phyloP scores from a whole-genome alignment of 2,888 invertebrate genomes.

The Leptinotarsa tumamoca region DNA sequence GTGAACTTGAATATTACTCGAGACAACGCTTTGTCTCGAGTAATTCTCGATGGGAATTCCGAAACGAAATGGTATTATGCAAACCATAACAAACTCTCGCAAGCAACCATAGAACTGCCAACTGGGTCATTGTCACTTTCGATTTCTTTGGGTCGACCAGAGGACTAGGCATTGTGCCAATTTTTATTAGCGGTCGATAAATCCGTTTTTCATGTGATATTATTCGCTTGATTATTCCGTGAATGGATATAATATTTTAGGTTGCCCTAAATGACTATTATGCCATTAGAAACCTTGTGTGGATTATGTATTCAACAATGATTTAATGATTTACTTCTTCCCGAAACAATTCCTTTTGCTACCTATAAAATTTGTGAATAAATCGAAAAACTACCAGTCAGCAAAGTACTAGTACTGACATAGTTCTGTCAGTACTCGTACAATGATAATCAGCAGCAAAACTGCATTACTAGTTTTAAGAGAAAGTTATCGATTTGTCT shows the following conservation, averaged over 20 bases:
- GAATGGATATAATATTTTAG: not conserved
- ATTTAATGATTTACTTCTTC: too few relatives aligned
- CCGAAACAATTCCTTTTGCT: too few relatives aligned
- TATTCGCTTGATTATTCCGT: constrained; percentile 8
- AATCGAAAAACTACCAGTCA: too few relatives aligned
- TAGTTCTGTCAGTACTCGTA: too few relatives aligned
- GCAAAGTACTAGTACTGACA: too few relatives aligned
- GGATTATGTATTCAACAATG: not conserved
- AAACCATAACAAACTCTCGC: constrained; percentile 44
- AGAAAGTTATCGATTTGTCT: too few relatives aligned
- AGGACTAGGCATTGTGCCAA: constrained; percentile 35
- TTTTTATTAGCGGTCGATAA: constrained; percentile 30
- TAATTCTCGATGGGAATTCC: constrained; percentile 23
- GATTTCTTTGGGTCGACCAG: constrained; percentile 47
- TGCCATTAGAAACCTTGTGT: too few relatives aligned
- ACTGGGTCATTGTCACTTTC: constrained; percentile 56
- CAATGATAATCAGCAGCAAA: too few relatives aligned
- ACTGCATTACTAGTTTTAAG: too few relatives aligned
- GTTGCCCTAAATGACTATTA: not conserved
- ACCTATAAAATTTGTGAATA: too few relatives aligned
- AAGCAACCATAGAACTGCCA: constrained; percentile 41
- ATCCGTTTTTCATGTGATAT: constrained; percentile 2
- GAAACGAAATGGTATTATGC: constrained; percentile 40
- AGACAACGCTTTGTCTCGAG: constrained; percentile 3
- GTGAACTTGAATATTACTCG: constrained; percentile 24